Conservation (phyloP, 2,797 vertebrate genomes). For the Crax fasciolata region DNA sequence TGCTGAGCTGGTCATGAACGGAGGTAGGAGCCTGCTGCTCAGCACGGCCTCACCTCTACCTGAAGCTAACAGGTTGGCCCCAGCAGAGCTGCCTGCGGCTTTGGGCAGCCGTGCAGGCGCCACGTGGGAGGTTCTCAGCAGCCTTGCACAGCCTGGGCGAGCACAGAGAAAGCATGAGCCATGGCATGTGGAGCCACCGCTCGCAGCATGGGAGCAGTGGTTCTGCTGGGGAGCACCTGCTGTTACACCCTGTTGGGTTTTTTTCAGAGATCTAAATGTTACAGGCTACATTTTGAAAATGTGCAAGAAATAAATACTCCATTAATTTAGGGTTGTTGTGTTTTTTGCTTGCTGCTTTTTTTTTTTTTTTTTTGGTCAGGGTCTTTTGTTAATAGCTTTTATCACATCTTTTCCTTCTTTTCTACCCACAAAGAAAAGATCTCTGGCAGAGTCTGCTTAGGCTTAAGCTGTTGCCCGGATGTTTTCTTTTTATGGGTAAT, state of each 20-base stretch:
- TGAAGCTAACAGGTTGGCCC: neutral
- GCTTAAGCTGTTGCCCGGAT: neutral
- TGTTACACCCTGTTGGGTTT: neutral
- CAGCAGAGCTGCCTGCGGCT: neutral
- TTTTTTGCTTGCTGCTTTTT: neutral
- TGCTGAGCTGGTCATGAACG: neutral
- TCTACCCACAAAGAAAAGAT: neutral
- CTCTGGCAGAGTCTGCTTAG: neutral
- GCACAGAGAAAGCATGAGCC: fast-evolving
- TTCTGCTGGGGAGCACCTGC: neutral
- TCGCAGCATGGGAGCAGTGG: neutral
- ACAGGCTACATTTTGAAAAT: neutral
- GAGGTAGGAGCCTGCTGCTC: neutral
- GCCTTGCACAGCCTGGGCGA: neutral
- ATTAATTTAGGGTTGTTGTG: neutral
- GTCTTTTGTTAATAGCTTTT: neutral
- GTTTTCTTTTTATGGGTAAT: neutral
- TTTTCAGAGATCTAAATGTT: neutral
- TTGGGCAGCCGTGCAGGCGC: neutral
- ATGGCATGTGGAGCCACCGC: fast-evolving
- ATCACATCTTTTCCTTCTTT: neutral
- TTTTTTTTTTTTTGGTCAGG: neutral
- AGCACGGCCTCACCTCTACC: neutral
- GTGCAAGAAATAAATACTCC: neutral
- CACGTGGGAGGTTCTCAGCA: neutral